phyloP scores from a whole-genome alignment of 2,113 vertebrate species.

The Oncorhynchus nerka region DNA sequence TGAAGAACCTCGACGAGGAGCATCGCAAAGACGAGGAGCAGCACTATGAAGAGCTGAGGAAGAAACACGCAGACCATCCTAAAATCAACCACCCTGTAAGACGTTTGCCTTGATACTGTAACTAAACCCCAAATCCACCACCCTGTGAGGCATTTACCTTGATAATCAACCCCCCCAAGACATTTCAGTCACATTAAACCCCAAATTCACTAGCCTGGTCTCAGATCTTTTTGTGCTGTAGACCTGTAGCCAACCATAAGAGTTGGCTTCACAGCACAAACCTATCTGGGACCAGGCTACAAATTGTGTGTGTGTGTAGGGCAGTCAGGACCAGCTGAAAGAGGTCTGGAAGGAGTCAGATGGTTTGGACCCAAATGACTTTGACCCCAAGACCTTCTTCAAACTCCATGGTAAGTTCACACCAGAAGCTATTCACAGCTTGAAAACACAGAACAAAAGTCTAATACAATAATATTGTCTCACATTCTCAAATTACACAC shows the following conservation, averaged over 20 bases:
- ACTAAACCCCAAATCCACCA: neutral
- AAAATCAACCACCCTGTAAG: constrained; percentile 95
- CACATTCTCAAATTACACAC: neutral
- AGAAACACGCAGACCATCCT: constrained; percentile 87
- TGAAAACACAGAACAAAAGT: neutral
- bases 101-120: neutral
- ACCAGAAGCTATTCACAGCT: neutral
- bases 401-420: constrained; percentile 86
- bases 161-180: too few species aligned
- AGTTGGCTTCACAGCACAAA: too few species aligned
- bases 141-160: neutral
- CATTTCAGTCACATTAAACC: too few species aligned
- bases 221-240: too few species aligned
- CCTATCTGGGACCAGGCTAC: too few species aligned
- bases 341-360: constrained; percentile 93
- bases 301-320: constrained; percentile 65
- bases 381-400: constrained; percentile 95
- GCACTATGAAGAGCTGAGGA: constrained; percentile 87
- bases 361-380: constrained; percentile 88
- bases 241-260: too few species aligned
- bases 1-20: constrained; percentile 85
- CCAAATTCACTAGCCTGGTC: too few species aligned
- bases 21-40: constrained; percentile 83
- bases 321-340: constrained; percentile 93
- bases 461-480: neutral